phyloP scores from a whole-genome alignment of 2,113 vertebrate genomes.

The Pycnonotus jocosus region DNA sequence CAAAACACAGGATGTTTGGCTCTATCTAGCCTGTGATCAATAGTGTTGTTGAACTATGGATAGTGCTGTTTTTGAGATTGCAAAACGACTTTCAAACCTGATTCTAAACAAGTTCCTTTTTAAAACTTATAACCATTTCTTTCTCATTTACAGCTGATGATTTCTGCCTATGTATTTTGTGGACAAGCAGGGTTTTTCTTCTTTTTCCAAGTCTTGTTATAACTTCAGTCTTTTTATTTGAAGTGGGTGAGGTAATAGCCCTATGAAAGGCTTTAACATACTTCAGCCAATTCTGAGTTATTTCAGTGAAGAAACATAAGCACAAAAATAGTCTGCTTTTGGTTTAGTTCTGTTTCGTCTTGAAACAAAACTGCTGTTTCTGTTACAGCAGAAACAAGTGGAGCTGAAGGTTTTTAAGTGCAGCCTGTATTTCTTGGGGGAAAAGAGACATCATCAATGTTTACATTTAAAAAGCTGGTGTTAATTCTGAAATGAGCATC shows the following conservation, averaged over 20 bases:
- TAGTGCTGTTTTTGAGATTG: neutral
- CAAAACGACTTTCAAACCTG: neutral
- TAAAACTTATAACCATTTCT: neutral
- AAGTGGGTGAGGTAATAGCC: neutral
- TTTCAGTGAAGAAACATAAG: neutral
- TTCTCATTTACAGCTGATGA: neutral
- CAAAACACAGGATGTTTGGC: neutral
- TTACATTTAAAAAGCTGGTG: neutral
- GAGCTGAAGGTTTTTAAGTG: neutral
- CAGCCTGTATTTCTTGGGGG: neutral
- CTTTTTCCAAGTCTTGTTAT: neutral
- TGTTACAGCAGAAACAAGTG: neutral
- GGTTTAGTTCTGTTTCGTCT: neutral
- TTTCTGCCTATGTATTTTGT: neutral
- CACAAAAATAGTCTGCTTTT: neutral
- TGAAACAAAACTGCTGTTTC: neutral
- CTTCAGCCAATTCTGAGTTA: neutral
- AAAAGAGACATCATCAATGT: neutral
- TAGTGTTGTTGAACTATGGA: neutral
- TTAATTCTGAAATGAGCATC: slow-evolving; percentile 2
- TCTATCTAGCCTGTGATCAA: neutral
- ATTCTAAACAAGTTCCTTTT: neutral
- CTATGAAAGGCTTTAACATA: neutral
- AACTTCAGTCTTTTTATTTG: neutral
- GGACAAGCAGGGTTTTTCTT: neutral